Evolutionary conservation across 2,797 vertebrate genomes (phyloP), one percentile per base, ranked within the genome.

Genomic region (Podargus strigoides): DNA sequence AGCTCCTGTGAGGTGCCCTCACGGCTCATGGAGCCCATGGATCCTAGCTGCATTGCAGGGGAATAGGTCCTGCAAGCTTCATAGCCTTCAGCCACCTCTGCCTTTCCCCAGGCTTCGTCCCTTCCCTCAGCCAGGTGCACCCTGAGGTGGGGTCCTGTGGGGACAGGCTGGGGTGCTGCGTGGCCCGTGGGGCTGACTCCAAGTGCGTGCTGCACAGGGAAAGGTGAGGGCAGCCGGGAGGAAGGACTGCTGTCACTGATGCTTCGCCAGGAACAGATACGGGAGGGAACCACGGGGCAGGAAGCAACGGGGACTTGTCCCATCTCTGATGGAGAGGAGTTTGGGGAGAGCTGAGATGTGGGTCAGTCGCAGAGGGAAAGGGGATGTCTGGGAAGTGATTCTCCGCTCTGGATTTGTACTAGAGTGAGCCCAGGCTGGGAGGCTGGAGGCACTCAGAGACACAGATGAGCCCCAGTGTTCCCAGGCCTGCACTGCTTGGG

Each of bases 11-110:
- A 56, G 67, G 16, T 74, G 79, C 42, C 49, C 28, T n/a, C 36
- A 3, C 3, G 4, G 66, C 59, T 73, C 32, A 11, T 0, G 1
- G 42, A 88, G 42, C 37, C 30, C 12, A 0, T 27, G n/a, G 58
- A 14, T 80, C 56, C 46, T 58, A 42, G 44, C 16, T 74, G 42
- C 14, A 21, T 36, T 5, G 0, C 18, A 7, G 30, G n/a, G 44
- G 27, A 74, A 18, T 12, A 32, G 20, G 27, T 52, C 32, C 58
- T 12, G 32, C 47, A 42, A 21, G 12, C 58, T 76, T 55, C 58
- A 19, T 12, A 44, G 47, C 28, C 69, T 66, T 75, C 41, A 49
- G 69, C 63, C 34, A 11, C 21, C 49, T 36, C 39, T 53, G 28
- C 41, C 60, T n/a, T 53, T 36, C 59, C 23, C 16, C 16, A 18